Percentiles rank a stretch among this genome's conserved stretches.
These are phyloP conservation scores for Nothura maculosa DNA, from an alignment of 2,797 vertebrate genomes.

Conservation along the genomic window DNA sequence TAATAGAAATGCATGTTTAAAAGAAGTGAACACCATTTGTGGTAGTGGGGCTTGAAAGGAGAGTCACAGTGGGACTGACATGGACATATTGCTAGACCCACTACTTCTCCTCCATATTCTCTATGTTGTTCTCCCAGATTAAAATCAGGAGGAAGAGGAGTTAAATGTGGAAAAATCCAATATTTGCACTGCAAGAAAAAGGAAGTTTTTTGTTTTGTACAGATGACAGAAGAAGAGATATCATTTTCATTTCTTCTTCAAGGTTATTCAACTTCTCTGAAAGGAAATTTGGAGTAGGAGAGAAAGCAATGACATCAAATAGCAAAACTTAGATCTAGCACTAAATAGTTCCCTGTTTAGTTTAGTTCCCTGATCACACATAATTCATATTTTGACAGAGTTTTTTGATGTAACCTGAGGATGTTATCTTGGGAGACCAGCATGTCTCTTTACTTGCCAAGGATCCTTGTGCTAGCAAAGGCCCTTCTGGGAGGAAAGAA, in stretches of 20 bases:
- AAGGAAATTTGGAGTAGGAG: conserved; percentile 59
- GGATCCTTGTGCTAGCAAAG: not conserved
- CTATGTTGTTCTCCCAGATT: not conserved
- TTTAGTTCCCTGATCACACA: not conserved
- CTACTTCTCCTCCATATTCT: not conserved
- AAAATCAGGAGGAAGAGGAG: not conserved
- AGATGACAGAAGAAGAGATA: conserved; percentile 33
- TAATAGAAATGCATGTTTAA: not conserved
- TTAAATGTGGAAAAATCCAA: not conserved
- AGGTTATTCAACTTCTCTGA: conserved; percentile 62
- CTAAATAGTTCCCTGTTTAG: not conserved
- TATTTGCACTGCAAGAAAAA: not conserved
- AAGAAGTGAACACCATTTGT: not conserved
- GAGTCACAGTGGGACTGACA: not conserved
- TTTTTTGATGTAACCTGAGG: not conserved
- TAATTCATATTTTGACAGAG: not conserved
- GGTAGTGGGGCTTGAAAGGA: not conserved
- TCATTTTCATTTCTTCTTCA: conserved; percentile 56
- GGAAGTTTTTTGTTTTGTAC: not conserved
- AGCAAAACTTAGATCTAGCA: not conserved
- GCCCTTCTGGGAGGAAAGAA: not conserved
- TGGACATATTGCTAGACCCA: not conserved
- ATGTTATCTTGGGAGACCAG: not conserved
- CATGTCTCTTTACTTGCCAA: not conserved
- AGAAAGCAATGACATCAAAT: not conserved